Conservation (phyloP, 2,113 vertebrate species). For the Falco punctatus region DNA sequence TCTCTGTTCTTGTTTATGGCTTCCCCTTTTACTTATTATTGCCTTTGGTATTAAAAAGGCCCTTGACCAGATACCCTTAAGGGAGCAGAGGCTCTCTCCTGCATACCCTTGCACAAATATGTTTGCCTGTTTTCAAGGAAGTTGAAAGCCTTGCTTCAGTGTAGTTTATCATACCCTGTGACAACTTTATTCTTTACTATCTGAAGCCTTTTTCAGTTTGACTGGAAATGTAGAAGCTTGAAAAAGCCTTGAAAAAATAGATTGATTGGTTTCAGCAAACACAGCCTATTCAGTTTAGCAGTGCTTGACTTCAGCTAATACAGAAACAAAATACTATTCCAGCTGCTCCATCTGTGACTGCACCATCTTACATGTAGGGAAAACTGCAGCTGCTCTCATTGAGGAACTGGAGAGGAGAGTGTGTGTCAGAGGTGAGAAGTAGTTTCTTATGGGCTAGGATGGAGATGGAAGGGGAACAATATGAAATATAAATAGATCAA, state of each 20-base stretch:
- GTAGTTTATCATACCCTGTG: not conserved
- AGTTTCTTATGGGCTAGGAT: not conserved
- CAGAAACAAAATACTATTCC: constrained; percentile 55
- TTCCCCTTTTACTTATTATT: not conserved
- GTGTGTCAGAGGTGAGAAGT: not conserved
- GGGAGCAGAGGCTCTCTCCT: not conserved
- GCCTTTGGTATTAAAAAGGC: not conserved
- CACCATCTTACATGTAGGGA: not conserved
- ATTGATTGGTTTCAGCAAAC: constrained; percentile 41
- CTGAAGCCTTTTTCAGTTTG: constrained; percentile 47
- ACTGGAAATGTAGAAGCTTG: constrained; percentile 34
- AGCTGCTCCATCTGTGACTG: constrained; percentile 9
- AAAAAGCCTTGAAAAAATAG: constrained; percentile 21
- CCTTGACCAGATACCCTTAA: not conserved
- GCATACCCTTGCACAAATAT: not conserved
- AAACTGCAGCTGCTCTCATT: constrained; percentile 14
- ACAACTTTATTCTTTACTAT: constrained; percentile 30
- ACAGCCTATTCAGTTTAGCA: constrained; percentile 11
- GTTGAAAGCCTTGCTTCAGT: constrained; percentile 10
- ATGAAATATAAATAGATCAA: not conserved
- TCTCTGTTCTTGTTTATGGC: not conserved
- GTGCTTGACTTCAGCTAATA: not conserved
- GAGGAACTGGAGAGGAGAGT: not conserved
- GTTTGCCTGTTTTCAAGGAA: not conserved
- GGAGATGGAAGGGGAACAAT: not conserved